Evolutionary conservation across 2,888 invertebrate genomes (phyloP), one percentile per base, ranked within the genome.

Genomic region (Oegoconia quadripuncta): DNA sequence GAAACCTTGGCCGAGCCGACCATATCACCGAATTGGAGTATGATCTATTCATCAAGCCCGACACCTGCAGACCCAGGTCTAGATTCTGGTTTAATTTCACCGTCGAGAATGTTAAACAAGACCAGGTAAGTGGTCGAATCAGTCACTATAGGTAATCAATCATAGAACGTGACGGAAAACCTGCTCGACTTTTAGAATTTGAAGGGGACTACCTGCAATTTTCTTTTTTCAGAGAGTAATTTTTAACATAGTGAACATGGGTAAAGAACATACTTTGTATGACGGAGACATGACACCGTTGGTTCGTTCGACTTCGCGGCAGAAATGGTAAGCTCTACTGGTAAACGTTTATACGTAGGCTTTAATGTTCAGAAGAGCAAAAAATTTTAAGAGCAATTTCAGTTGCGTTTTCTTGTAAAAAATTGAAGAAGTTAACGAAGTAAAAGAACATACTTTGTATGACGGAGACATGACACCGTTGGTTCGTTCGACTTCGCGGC

Each of bases 41-140:
- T 77, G 99, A 99, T 82, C 89, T 99, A 34, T 98, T 94, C 79
- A 92, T 99, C 38, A 89, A 99, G 28, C 98, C 99, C 0, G 99
- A 99, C 75, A 98, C 98, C 0, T 97, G 98, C 75, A 95, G 97
- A 71, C 97, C 98, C 0, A 90, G 97, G 29, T 92, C 94, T 48
- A 89, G 99, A 33, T 93, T 98, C 55, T 99, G 98, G 99, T 99
- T 98, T 80, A 97, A 99, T 83, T 99, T 99, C 69, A 97, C 97
- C 1, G 98, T 99, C 23, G 98, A 98, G 74, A 99, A 99, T 73
- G 96, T 96, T 0, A 94, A 93, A 58, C 91, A 93, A 44, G 97
- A 98, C 74, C 98, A 98, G 90, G 95, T 94, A 68, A 33, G 44
- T 60, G 2, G 37, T 25, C 3, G 29, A 3, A 12, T 22, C 8